Percentiles rank a stretch among this genome's conserved stretches.
Conservation (phyloP, 2,797 vertebrate genomes). For the Helarctos malayanus region DNA sequence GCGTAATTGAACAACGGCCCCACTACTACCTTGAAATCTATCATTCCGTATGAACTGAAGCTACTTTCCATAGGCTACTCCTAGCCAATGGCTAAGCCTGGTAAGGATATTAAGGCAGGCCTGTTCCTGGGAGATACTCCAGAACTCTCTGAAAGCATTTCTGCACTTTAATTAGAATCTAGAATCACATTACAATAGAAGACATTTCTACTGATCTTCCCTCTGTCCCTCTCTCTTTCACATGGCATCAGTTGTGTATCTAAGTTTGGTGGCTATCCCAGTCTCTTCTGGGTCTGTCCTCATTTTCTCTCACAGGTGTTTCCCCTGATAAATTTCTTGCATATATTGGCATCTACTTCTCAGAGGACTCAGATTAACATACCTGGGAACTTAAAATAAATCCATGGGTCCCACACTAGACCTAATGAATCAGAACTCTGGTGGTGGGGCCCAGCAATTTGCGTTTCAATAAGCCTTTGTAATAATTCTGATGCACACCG, state of each 20-base stretch:
- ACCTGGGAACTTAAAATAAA: not conserved
- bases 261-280: not conserved
- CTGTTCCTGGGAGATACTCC: not conserved
- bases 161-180: constrained; percentile 14
- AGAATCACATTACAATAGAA: not conserved
- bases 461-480: constrained; percentile 51
- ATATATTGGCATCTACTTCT: constrained; percentile 32
- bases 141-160: not conserved
- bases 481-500: not conserved
- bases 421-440: constrained; percentile 24
- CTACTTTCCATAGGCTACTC: constrained; percentile 2
- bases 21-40: not conserved
- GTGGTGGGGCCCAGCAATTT: not conserved
- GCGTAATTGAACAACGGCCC: not conserved
- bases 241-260: not conserved
- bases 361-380: not conserved
- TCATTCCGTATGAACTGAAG: not conserved
- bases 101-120: not conserved
- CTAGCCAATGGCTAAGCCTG: not conserved
- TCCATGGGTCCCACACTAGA: not conserved
- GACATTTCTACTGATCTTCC: not conserved
- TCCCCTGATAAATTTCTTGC: not conserved
- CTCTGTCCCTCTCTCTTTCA: not conserved
- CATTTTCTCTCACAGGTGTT: not conserved
- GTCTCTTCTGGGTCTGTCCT: not conserved